phyloP scores from a whole-genome alignment of 1,140 invertebrate species.

The Drosophila bocki region DNA sequence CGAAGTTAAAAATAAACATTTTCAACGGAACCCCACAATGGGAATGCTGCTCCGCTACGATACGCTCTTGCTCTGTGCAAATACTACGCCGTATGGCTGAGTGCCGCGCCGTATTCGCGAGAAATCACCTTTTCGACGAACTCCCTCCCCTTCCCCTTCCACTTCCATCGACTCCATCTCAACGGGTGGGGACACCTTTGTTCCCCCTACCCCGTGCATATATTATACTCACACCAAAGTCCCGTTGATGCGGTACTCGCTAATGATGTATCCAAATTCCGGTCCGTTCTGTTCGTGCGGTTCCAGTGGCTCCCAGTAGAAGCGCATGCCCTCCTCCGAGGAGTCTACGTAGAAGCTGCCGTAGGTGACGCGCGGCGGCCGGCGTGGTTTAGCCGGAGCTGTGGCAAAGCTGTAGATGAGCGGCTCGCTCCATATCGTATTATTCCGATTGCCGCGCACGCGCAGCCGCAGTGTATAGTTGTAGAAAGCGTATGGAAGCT shows the following conservation, averaged over 20 bases:
- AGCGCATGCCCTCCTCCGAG: slow-evolving; percentile 46
- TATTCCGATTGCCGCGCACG: slow-evolving; percentile 66
- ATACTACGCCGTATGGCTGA: slow-evolving; percentile 36
- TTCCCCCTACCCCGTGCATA: not conserved
- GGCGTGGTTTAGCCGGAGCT: slow-evolving; percentile 44
- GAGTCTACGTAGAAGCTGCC: slow-evolving; percentile 74
- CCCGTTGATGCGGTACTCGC: slow-evolving; percentile 59
- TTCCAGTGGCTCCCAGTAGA: slow-evolving; percentile 71
- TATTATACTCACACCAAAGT: slow-evolving; percentile 51
- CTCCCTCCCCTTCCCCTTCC: not conserved
- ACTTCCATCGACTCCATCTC: no score
- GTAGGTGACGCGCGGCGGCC: slow-evolving; percentile 64
- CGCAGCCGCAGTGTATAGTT: slow-evolving; percentile 59
- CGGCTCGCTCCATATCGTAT: slow-evolving; percentile 64
- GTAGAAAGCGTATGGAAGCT: slow-evolving; percentile 65
- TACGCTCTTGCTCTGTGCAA: slow-evolving; percentile 26
- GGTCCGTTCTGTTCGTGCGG: slow-evolving; percentile 63
- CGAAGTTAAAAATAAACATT: slow-evolving; percentile 79
- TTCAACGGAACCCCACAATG: slow-evolving; percentile 59
- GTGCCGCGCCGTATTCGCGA: slow-evolving; percentile 31
- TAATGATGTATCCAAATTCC: slow-evolving; percentile 61
- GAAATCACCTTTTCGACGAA: slow-evolving; percentile 26
- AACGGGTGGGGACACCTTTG: not conserved
- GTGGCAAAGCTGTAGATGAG: slow-evolving; percentile 55
- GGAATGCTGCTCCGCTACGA: slow-evolving; percentile 14